These are phyloP conservation scores for Idaea aversata DNA, from an alignment of 2,888 invertebrate species.

Conservation along the genomic window DNA sequence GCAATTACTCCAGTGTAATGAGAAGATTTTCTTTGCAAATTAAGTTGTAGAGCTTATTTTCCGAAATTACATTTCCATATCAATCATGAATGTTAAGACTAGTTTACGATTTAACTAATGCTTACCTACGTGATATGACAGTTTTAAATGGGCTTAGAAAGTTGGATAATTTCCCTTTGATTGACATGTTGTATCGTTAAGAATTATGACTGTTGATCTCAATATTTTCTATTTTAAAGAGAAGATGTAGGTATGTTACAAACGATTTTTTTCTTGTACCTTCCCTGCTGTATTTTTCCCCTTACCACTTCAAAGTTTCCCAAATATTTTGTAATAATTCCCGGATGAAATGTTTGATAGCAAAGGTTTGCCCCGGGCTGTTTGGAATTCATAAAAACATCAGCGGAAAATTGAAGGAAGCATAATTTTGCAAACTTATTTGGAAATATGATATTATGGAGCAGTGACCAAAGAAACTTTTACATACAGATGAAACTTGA, in stretches of 20 bases:
- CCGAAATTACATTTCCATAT: slow-evolving; percentile 3
- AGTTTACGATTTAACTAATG: background rate
- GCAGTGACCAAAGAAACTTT: slow-evolving; percentile 13
- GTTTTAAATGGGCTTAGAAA: no score
- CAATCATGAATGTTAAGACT: background rate
- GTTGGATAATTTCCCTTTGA: no score
- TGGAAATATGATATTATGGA: slow-evolving; percentile 23
- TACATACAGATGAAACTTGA: slow-evolving; percentile 47
- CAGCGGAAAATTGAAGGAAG: slow-evolving; percentile 42
- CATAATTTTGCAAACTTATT: slow-evolving; percentile 36
- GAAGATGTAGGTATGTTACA: background rate
- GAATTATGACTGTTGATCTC: background rate
- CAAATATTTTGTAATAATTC: slow-evolving; percentile 17
- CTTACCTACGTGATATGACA: no score
- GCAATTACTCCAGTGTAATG: slow-evolving; percentile 23
- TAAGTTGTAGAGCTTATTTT: slow-evolving; percentile 10
- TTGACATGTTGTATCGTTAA: no score
- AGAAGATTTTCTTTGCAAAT: slow-evolving; percentile 23
- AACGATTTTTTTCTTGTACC: slow-evolving; percentile 1
- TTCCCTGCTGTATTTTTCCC: slow-evolving; percentile 6
- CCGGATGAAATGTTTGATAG: slow-evolving; percentile 7
- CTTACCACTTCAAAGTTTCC: slow-evolving; percentile 16
- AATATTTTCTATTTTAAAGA: background rate
- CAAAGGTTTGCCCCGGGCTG: slow-evolving; percentile 27
- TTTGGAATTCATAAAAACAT: slow-evolving; percentile 56